Evolutionary conservation across 1,140 invertebrate genomes (phyloP), one percentile per base, ranked within the genome.

Genomic region (Saccostrea cuccullata): DNA sequence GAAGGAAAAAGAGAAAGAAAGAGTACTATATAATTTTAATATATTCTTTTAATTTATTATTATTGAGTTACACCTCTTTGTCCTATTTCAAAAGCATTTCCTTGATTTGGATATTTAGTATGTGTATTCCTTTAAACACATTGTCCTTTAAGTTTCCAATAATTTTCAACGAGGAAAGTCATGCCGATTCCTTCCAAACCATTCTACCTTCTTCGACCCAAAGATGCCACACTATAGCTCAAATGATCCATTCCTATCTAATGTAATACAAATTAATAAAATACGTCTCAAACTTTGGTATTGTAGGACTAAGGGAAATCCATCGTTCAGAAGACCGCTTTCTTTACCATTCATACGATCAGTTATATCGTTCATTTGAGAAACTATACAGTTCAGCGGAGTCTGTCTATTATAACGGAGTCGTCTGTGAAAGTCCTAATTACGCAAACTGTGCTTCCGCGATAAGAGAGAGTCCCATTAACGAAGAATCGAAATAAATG

Each of bases 281-380:
- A 30, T 77, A 36, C n/a, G 17, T 77, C 26, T 77, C 70, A 0
- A 30, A 30, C 15, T 30, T 77, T 36, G 13, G 30, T 30, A 26
- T 77, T 77, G 70, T 77, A 77, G 70, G 70, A 77, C 26, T 77
- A 26, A 77, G 70, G 70, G 70, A 77, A 36, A 77, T 77, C 4
- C 30, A 77, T 36, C 70, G 70, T 36, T 77, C 70, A 15, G 70
- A 77, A 6, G 70, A 36, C 30, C 26, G 70, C 70, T 77, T 77
- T 77, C 70, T 77, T 26, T 77, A 77, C 70, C 70, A 77, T 12
- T 77, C 70, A 36, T 77, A 77, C 12, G 26, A 77, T 77, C 70
- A 77, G 26, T 77, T 77, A 26, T 77, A 77, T 77, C 70, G 26
- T 36, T 77, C 70, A 77, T 77, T 13, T 30, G 70, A 77, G 30